These are phyloP conservation scores for Clarias platycephalus DNA, from an alignment of 2,797 vertebrate species.

Conservation along the genomic window DNA sequence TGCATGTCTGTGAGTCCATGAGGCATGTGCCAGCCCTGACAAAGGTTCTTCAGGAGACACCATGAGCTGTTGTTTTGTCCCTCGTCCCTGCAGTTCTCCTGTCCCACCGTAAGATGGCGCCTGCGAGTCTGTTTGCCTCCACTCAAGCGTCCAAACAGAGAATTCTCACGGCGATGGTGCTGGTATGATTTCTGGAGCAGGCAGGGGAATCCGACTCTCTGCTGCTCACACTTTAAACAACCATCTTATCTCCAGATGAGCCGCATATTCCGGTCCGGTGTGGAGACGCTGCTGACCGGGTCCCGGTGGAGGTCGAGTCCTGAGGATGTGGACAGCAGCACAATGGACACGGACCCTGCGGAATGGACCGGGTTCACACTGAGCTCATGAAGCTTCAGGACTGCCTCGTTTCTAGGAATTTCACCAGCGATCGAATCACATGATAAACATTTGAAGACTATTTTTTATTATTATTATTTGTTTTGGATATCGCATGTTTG, in stretches of 20 bases:
- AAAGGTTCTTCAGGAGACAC: background rate
- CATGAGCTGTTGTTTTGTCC: background rate
- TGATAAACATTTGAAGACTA: background rate
- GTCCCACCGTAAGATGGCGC: conserved; percentile 43
- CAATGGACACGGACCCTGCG: conserved; percentile 31
- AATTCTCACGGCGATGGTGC: conserved; percentile 55
- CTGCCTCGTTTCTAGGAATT: conserved; percentile 2
- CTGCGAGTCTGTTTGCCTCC: conserved; percentile 43
- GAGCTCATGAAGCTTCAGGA: conserved; percentile 44
- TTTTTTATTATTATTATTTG: background rate
- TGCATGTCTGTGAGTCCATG: no score
- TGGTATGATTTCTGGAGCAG: conserved; percentile 29
- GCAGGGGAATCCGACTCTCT: background rate
- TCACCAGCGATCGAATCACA: conserved; percentile 23
- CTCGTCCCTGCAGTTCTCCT: conserved; percentile 15
- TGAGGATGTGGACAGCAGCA: conserved; percentile 12
- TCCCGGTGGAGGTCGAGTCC: background rate
- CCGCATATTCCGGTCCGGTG: background rate
- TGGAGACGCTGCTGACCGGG: background rate
- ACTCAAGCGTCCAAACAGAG: conserved; percentile 36
- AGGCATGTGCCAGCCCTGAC: background rate
- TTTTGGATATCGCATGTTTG: background rate
- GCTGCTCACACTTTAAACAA: background rate
- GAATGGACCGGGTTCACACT: conserved; percentile 23
- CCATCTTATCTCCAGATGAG: background rate